Evolutionary conservation across 2,797 vertebrate species (phyloP), one percentile per base, ranked within the genome.

Genomic region (Neomorphus geoffroyi): DNA sequence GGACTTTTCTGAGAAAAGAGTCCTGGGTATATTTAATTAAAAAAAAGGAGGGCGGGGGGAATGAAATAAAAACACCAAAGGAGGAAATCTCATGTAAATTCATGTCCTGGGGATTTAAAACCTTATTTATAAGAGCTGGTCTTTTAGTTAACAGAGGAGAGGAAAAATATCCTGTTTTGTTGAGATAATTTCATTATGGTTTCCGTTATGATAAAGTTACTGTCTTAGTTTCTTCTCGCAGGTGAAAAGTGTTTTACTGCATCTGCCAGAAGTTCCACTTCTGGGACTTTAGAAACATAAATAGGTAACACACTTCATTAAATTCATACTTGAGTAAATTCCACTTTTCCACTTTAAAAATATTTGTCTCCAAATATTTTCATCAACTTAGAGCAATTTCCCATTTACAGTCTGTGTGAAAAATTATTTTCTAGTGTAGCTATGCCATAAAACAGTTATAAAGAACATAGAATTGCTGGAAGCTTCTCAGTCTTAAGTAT

Each of bases 241-340:
- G 6, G 5, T 64, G 22, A 51, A 72, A 77, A 19, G 0, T 43
- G 18, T 6, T 65, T 90, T 71, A 61, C 4, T 48, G 7, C 15
- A 37, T 16, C n/a, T 75, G 2, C 10, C 28, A 51, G 26, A 60
- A 79, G 16, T 9, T 23, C 2, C 32, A 33, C 45, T n/a, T 53
- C 9, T 4, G 7, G 13, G 16, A 48, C 12, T 39, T 50, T 2
- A 43, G 18, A 9, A 1, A 9, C 0, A 9, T 7, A 32, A 22
- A 23, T 8, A 50, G 6, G 2, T 21, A 26, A 32, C 17, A 28
- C 2, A 35, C 4, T 50, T 27, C 5, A 28, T 66, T 51, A 80
- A 73, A 73, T 73, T 41, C 4, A 51, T 62, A 56, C 3, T 30
- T 48, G 10, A 56, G 7, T 6, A 69, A 92, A 64, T 58, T 88